phyloP scores from a whole-genome alignment of 2,113 vertebrate genomes.

The Melanotaenia duboulayi region DNA sequence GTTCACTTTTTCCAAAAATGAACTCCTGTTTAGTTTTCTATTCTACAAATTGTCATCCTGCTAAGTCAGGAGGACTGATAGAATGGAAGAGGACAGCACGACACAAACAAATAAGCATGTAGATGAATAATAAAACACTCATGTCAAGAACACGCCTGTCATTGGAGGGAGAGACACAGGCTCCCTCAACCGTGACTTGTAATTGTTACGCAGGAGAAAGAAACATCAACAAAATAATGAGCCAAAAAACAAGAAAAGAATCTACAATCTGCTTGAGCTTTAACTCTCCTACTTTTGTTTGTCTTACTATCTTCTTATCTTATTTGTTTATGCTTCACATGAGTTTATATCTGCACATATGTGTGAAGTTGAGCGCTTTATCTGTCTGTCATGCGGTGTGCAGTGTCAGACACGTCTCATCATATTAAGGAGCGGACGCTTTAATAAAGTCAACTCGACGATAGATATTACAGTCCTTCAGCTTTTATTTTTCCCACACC shows the following conservation, averaged over 20 bases:
- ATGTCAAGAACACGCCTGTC: slow-evolving; percentile 58
- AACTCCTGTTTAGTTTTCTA: slow-evolving; percentile 41
- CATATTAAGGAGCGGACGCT: slow-evolving; percentile 86
- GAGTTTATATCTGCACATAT: slow-evolving; percentile 24
- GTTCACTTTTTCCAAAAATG: slow-evolving; percentile 19
- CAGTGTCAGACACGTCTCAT: slow-evolving; percentile 92
- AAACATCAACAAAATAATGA: slow-evolving; percentile 45
- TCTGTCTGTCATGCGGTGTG: slow-evolving; percentile 83
- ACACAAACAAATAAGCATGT: slow-evolving; percentile 62
- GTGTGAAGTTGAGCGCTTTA: slow-evolving; percentile 79
- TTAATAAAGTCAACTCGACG: slow-evolving; percentile 85
- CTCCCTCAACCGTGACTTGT: slow-evolving; percentile 44
- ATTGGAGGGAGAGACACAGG: slow-evolving; percentile 22
- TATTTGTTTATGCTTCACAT: slow-evolving; percentile 18
- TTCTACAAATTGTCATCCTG: slow-evolving; percentile 34
- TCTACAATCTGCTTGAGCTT: slow-evolving; percentile 26
- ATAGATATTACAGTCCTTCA: slow-evolving; percentile 80
- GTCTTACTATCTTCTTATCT: slow-evolving; percentile 10
- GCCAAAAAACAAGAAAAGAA: slow-evolving; percentile 47
- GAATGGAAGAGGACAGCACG: slow-evolving; percentile 35
- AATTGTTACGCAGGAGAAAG: slow-evolving; percentile 35
- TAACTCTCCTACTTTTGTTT: slow-evolving; percentile 15
- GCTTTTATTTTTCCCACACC: slow-evolving; percentile 56
- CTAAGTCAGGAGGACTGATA: slow-evolving; percentile 23
- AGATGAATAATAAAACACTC: slow-evolving; percentile 48